Base-by-base conservation (phyloP, 2,888 invertebrate species). In the Lycophotia porphyrea region DNA sequence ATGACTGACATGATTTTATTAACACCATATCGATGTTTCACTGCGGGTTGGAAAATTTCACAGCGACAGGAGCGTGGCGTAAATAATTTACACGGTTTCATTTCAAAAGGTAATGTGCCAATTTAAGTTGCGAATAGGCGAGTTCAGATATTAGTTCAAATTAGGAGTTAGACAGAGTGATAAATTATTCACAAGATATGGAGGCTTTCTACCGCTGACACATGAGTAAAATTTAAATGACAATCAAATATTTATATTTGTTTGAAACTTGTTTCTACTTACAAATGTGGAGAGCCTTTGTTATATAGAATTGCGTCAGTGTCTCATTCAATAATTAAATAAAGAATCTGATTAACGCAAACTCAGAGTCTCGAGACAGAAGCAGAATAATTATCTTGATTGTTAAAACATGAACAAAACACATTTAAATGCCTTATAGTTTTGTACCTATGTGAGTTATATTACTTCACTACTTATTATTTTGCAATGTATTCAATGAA, bases 1-100 rank as follows among this genome's bases (percentile, higher is more conserved):
- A 95, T 94, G 94, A 96, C 93, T 95, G 95, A 93, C 95, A 91
- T 95, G 95, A 96, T 95, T 96, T 96, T 95, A 96, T 95, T 96
- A 96, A 94, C 93, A 92, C 92, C 92, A 93, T 94, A 95, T 94
- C 92, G 91, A 92, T 92, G 92, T 91, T 92, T 90, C 88, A 88
- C 87, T 88, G 91, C 89, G 91, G 91, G 88, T 86, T 90, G 89
- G 91, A 90, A 92, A 91, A 92, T 93, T 93, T 92, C 88, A 80
- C 88, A 90, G 88, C 87, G 89, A 89, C 91, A 89, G 85, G 88
- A 91, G 88, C 86, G 90, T 84, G 81, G 85, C 90, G 87, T 94
- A 87, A 91, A 94, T 94, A 92, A 93, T 94, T 94, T 89, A 94
- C 87, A 85, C 83, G 89, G 90, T 92, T 93, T 93, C 91, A 93